A percentile compares a stretch with the other conserved stretches of the same genome.
Evolutionary conservation across 1,140 invertebrate genomes (phyloP).

Genomic region (Nautilus pompilius): DNA sequence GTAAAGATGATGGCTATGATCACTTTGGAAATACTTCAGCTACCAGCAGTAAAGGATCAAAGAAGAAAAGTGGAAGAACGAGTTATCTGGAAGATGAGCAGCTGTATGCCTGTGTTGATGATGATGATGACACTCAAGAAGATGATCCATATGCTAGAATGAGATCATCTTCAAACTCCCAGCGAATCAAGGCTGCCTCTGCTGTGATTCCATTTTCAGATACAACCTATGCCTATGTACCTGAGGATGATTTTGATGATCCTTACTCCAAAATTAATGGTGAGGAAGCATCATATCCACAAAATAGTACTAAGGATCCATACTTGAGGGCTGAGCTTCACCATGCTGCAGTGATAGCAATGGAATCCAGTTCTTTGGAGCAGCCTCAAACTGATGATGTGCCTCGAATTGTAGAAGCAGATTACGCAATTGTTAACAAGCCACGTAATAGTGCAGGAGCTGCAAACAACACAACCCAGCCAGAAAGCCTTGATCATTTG

Average conservation of each 20-base stretch:
- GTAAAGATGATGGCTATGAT: not conserved
- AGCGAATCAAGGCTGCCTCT: not conserved
- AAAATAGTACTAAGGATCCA: not conserved
- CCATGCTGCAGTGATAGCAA: not conserved
- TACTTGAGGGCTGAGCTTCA: not conserved
- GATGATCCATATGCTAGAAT: not conserved
- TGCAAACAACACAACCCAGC: not conserved
- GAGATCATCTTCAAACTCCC: not conserved
- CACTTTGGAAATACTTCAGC: too few relatives aligned
- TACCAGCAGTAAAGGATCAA: not conserved
- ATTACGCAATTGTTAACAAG: conserved; percentile 1
- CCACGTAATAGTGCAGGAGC: not conserved
- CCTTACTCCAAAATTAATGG: not conserved
- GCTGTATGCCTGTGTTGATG: conserved; percentile 1
- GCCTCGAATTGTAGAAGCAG: not conserved
- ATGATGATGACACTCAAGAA: not conserved
- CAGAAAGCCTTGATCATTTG: not conserved
- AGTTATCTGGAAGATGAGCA: not conserved
- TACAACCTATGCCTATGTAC: not conserved
- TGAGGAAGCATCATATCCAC: not conserved
- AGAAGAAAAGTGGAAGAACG: not conserved
- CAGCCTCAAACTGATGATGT: not conserved
- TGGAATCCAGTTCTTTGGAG: not conserved
- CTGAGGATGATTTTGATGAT: not conserved
- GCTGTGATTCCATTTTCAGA: not conserved